Evolutionary conservation across 2,888 invertebrate genomes (phyloP).

Genomic region (Rhagophthalmus giganteus): DNA sequence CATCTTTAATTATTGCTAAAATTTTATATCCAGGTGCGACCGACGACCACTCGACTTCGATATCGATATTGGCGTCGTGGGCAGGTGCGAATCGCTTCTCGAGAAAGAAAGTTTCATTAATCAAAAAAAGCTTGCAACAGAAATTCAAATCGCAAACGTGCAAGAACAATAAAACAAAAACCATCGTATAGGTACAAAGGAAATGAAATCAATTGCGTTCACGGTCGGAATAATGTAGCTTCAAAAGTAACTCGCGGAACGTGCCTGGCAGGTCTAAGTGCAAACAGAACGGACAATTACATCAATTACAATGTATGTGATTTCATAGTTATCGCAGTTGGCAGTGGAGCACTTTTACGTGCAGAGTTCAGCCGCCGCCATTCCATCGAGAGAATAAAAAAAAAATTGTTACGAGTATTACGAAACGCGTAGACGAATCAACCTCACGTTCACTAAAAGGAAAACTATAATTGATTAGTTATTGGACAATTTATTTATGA

Average conservation of each 20-base stretch:
- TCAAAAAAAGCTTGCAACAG: constrained; percentile 1
- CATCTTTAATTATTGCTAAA: too few species aligned
- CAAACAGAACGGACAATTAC: constrained; percentile 37
- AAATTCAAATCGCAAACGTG: constrained; percentile 33
- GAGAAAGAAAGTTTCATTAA: too few species aligned
- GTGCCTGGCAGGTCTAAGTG: constrained; percentile 38
- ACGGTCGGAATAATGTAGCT: constrained; percentile 20
- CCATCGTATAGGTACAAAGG: constrained; percentile 14
- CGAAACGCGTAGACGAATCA: constrained; percentile 25
- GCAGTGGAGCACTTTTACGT: constrained; percentile 29
- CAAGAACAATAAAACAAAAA: constrained; percentile 35
- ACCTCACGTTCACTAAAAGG: constrained; percentile 30
- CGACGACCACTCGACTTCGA: too few species aligned
- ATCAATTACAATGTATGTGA: constrained; percentile 45
- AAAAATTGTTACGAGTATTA: constrained; percentile 9
- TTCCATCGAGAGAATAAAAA: constrained; percentile 13
- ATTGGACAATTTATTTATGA: constrained; percentile 18
- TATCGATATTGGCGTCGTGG: too few species aligned
- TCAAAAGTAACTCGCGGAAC: constrained; percentile 38
- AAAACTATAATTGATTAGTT: constrained; percentile 31
- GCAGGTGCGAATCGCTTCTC: too few species aligned
- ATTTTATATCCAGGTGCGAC: too few species aligned
- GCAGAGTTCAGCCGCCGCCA: constrained; percentile 4
- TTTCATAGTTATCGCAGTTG: constrained; percentile 43
- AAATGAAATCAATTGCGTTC: constrained; percentile 23